phyloP scores from a whole-genome alignment of 2,797 vertebrate genomes.

The Bovichtus variegatus region DNA sequence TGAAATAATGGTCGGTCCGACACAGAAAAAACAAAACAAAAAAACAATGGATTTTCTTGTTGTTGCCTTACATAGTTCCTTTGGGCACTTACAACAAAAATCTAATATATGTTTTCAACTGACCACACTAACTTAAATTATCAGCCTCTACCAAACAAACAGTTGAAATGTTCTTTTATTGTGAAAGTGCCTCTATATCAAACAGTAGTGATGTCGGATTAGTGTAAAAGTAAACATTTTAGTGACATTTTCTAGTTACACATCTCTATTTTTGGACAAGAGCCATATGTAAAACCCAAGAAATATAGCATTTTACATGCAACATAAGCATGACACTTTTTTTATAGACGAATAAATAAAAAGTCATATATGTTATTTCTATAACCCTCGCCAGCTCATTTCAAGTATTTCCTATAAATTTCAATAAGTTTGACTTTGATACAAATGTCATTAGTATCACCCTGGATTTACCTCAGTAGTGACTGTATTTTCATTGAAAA shows the following conservation, averaged over 20 bases:
- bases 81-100: background rate
- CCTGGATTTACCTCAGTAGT: background rate
- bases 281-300: background rate
- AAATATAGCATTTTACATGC: background rate
- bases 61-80: background rate
- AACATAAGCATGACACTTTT: background rate
- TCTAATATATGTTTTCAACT: background rate
- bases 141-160: background rate
- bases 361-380: too few species aligned
- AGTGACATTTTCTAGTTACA: background rate
- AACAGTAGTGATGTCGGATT: background rate
- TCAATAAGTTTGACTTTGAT: background rate
- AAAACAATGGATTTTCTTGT: background rate
- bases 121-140: too few species aligned
- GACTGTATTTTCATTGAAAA: background rate
- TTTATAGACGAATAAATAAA: too few species aligned
- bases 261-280: background rate
- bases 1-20: background rate
- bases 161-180: background rate
- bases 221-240: background rate
- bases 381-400: too few species aligned
- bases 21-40: conserved; percentile 3
- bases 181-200: background rate
- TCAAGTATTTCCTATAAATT: too few species aligned
- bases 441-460: background rate